Conservation (phyloP, 2,113 vertebrate genomes). For the Corydoras sp. region DNA sequence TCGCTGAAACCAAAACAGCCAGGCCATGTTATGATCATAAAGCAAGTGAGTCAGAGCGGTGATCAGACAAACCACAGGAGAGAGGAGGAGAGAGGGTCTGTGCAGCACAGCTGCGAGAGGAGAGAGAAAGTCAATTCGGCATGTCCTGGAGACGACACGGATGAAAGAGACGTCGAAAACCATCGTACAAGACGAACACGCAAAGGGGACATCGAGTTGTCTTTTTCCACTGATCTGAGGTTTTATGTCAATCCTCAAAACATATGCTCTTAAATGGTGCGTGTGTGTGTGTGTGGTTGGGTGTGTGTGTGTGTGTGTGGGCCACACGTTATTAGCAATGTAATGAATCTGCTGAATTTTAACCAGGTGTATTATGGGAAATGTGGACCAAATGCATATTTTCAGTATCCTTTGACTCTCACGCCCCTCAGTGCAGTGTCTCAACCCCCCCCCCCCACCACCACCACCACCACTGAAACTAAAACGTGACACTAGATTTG, state of each 20-base stretch:
- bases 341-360: too few relatives aligned
- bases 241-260: not conserved
- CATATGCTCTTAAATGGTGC: not conserved
- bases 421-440: too few relatives aligned
- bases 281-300: too few relatives aligned
- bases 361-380: too few relatives aligned
- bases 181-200: too few relatives aligned
- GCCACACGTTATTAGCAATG: too few relatives aligned
- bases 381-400: too few relatives aligned
- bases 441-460: too few relatives aligned
- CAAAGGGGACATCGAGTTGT: not conserved
- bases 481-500: too few relatives aligned
- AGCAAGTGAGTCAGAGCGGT: constrained; percentile 7
- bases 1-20: constrained; percentile 6
- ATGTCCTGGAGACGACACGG: not conserved
- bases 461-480: too few relatives aligned
- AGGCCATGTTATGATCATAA: constrained; percentile 10
- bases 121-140: constrained; percentile 6
- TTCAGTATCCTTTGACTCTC: too few relatives aligned
- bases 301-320: too few relatives aligned
- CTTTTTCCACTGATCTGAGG: constrained; percentile 1
- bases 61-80: constrained; percentile 21
- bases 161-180: not conserved
- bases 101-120: constrained; percentile 3
- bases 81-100: constrained; percentile 18